Conservation (phyloP, 2,797 vertebrate genomes). For the Xenopus petersii region DNA sequence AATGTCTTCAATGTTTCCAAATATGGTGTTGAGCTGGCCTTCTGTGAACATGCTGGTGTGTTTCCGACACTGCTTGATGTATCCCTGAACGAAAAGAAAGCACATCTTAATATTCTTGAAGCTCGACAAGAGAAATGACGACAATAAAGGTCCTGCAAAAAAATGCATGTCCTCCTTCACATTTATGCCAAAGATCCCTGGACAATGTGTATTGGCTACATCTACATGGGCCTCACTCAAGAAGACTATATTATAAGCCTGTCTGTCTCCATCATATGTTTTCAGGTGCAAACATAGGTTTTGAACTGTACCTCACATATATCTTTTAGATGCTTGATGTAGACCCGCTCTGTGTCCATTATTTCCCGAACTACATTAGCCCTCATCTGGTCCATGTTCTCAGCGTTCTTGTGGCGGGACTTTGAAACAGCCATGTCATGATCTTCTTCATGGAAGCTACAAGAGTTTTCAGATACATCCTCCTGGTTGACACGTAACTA, state of each 20-base stretch:
- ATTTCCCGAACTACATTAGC: conserved; percentile 96
- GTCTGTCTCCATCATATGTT: too few species aligned
- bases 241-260: too few species aligned
- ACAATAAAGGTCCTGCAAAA: too few species aligned
- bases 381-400: conserved; percentile 93
- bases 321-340: conserved; percentile 96
- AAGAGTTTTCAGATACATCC: conserved; percentile 76
- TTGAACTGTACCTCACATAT: conserved; percentile 84
- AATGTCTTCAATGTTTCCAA: conserved; percentile 98
- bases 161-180: too few species aligned
- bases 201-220: too few species aligned
- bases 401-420: conserved; percentile 67
- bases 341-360: conserved; percentile 93
- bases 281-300: too few species aligned
- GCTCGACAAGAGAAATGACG: too few species aligned
- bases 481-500: conserved; percentile 98
- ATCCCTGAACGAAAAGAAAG: conserved; percentile 72
- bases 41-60: conserved; percentile 90
- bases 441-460: conserved; percentile 74
- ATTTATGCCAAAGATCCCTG: too few species aligned
- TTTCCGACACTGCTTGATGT: conserved; percentile 94
- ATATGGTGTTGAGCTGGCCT: conserved; percentile 86
- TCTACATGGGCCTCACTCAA: too few species aligned
- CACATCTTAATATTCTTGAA: too few species aligned
- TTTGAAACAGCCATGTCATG: conserved; percentile 64